Evolutionary conservation across 92 coral and sea anemone species (phyloP).

Genomic region (Parazoanthus darwini): DNA sequence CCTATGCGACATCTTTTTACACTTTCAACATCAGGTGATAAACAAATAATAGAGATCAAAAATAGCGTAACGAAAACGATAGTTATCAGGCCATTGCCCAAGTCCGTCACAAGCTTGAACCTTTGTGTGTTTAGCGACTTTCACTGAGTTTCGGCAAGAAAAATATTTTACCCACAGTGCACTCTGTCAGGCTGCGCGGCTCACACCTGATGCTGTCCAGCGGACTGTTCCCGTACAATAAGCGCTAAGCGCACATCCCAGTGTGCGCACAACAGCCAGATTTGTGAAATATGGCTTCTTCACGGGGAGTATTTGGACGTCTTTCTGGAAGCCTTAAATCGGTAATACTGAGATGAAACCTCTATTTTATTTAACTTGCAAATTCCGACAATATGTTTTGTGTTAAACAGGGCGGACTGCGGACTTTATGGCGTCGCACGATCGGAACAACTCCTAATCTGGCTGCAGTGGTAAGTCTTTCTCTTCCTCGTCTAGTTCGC

Average conservation of each 20-base stretch:
- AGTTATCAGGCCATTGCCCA: too few species aligned
- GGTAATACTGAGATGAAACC: not conserved
- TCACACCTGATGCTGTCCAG: not conserved
- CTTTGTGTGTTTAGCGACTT: too few species aligned
- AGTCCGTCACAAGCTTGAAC: too few species aligned
- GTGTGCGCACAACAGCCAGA: constrained; percentile 8
- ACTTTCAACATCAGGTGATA: too few species aligned
- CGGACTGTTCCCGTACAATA: not conserved
- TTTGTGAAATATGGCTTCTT: constrained; percentile 9
- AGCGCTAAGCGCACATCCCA: not conserved
- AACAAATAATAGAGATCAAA: too few species aligned
- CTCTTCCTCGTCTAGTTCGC: not conserved
- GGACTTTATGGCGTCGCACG: constrained; percentile 48
- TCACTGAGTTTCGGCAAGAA: too few species aligned
- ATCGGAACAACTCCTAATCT: constrained; percentile 63
- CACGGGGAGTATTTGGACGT: constrained; percentile 15
- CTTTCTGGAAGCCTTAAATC: constrained; percentile 34
- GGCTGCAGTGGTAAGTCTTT: constrained; percentile 57
- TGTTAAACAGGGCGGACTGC: constrained; percentile 51
- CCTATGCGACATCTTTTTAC: too few species aligned
- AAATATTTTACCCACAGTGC: too few species aligned
- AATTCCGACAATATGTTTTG: not conserved
- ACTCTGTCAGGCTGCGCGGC: not conserved
- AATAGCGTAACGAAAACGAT: too few species aligned
- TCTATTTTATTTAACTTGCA: not conserved